Conservation (phyloP, 2,797 vertebrate species). For the Tragopan temminckii region DNA sequence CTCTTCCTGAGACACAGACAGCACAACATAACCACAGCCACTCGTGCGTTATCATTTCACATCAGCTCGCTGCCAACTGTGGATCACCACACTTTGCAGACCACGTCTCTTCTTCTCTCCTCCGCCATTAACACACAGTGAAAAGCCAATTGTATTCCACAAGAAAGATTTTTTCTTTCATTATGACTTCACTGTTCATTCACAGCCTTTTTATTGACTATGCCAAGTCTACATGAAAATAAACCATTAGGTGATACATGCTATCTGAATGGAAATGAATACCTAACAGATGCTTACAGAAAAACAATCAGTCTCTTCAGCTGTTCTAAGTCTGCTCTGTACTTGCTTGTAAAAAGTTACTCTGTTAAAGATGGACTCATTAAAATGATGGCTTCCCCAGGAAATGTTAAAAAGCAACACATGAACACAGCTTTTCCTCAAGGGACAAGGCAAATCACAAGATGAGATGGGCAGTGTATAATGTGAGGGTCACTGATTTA, state of each 20-base stretch:
- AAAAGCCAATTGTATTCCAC: neutral
- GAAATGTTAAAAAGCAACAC: neutral
- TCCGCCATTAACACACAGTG: neutral
- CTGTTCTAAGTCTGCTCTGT: neutral
- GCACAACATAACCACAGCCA: slow-evolving; percentile 79
- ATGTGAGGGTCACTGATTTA: neutral
- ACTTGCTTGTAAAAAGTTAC: neutral
- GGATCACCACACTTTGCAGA: slow-evolving; percentile 50
- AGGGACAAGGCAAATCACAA: neutral
- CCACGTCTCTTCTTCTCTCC: neutral
- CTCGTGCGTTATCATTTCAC: slow-evolving; percentile 70
- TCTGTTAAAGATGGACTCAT: neutral
- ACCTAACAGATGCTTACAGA: neutral
- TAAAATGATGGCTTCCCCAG: neutral
- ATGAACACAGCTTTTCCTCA: neutral
- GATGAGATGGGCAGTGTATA: neutral
- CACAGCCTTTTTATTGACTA: neutral
- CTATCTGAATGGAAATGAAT: neutral
- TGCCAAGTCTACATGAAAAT: neutral
- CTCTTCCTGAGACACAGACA: slow-evolving; percentile 84
- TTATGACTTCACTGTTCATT: neutral
- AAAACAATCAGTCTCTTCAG: neutral
- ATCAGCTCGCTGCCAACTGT: slow-evolving; percentile 74
- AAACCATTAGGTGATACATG: neutral
- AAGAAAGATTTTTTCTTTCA: neutral